Evolutionary conservation across 2,113 vertebrate genomes (phyloP).

Genomic region (Cyanocitta stelleri): DNA sequence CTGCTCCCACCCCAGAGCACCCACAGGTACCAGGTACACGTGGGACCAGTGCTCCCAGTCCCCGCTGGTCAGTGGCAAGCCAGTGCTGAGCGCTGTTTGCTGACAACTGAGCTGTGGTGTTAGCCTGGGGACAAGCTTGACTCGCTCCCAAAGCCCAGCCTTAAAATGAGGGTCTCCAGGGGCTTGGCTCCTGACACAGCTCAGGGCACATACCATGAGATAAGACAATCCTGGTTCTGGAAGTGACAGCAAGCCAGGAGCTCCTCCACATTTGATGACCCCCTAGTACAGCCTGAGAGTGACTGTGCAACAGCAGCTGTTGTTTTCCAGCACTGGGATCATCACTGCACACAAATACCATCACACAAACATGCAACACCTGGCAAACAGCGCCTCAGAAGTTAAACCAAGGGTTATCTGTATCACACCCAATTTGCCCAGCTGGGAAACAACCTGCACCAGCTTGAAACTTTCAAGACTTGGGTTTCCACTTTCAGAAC

Average conservation of each 20-base stretch:
- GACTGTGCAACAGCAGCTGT: background rate
- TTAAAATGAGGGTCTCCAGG: background rate
- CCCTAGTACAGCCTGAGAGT: background rate
- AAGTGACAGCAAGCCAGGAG: background rate
- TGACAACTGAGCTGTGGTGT: background rate
- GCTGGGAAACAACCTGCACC: background rate
- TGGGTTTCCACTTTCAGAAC: background rate
- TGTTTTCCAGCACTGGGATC: background rate
- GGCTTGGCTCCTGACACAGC: background rate
- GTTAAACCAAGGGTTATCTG: background rate
- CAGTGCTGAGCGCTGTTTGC: background rate
- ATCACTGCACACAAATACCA: background rate
- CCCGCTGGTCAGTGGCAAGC: background rate
- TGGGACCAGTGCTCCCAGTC: background rate
- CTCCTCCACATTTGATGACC: background rate
- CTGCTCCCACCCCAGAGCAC: background rate
- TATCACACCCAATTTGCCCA: background rate
- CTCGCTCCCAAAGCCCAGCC: background rate
- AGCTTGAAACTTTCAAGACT: background rate
- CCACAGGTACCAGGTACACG: fast-evolving
- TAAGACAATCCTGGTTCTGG: background rate
- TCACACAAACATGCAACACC: background rate
- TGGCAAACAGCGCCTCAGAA: background rate
- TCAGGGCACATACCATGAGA: background rate
- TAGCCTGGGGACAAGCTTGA: background rate